Conservation (phyloP, 2,888 invertebrate species). For the Lottia scabra region DNA sequence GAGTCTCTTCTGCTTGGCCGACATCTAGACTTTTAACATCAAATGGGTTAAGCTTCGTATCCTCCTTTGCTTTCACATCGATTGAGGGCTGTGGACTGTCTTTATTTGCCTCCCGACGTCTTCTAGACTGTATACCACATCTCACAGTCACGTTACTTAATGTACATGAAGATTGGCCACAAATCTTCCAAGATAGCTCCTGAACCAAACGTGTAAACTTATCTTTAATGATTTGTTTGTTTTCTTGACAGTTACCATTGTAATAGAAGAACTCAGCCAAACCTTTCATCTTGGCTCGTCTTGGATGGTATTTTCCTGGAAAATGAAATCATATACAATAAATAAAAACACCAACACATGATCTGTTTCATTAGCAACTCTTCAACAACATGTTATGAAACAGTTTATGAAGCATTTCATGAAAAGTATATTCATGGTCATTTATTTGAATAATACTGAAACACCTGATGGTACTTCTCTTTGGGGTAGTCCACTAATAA, state of each 20-base stretch:
- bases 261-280: slow-evolving; percentile 31
- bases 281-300: slow-evolving; percentile 25
- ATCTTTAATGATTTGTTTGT: slow-evolving; percentile 19
- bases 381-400: not conserved
- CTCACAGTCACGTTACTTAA: slow-evolving; percentile 25
- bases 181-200: slow-evolving; percentile 20
- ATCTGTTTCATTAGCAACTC: too few species aligned
- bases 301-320: slow-evolving; percentile 26
- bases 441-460: too few species aligned
- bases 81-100: not conserved
- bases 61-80: not conserved
- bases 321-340: too few species aligned
- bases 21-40: not conserved
- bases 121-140: slow-evolving; percentile 26
- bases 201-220: slow-evolving; percentile 22
- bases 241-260: slow-evolving; percentile 24
- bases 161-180: slow-evolving; percentile 23
- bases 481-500: too few species aligned
- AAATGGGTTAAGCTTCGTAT: not conserved
- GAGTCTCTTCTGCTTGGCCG: not conserved
- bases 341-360: not conserved
- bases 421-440: not conserved
- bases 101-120: slow-evolving; percentile 9
- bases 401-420: not conserved
- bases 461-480: too few species aligned